phyloP scores from a whole-genome alignment of 2,888 invertebrate species.

The Habrosyne pyritoides region DNA sequence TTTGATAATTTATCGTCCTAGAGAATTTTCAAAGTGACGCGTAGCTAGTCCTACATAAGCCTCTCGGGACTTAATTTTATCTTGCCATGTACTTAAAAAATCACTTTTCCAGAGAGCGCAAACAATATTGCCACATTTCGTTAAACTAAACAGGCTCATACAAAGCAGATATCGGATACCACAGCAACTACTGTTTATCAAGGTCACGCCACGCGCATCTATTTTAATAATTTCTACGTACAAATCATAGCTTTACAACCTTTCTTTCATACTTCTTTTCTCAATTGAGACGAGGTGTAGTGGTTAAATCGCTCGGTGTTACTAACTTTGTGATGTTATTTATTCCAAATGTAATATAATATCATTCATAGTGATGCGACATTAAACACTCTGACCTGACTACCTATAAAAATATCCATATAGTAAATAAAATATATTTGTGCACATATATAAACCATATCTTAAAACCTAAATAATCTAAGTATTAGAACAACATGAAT shows the following conservation, averaged over 20 bases:
- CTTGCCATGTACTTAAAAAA: background rate
- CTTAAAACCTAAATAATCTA: background rate
- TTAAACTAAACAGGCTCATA: background rate
- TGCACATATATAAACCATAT: background rate
- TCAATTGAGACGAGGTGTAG: background rate
- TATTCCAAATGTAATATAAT: background rate
- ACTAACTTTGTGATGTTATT: constrained; percentile 1
- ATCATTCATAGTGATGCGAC: background rate
- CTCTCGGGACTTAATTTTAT: background rate
- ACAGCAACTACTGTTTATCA: background rate
- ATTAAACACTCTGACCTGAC: background rate
- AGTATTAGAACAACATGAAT: background rate
- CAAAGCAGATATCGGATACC: background rate
- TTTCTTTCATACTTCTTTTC: background rate
- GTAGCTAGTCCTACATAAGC: background rate
- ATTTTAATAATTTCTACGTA: background rate
- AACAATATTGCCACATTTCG: background rate
- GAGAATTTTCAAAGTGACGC: background rate
- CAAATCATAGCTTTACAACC: background rate
- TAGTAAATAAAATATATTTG: constrained; percentile 5
- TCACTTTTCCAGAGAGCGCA: background rate
- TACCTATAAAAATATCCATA: constrained; percentile 5
- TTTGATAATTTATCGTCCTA: background rate
- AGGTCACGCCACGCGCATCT: background rate
- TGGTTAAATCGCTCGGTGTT: background rate